phyloP scores from a whole-genome alignment of 2,797 vertebrate species.

The Hypotaenidia okinawae region DNA sequence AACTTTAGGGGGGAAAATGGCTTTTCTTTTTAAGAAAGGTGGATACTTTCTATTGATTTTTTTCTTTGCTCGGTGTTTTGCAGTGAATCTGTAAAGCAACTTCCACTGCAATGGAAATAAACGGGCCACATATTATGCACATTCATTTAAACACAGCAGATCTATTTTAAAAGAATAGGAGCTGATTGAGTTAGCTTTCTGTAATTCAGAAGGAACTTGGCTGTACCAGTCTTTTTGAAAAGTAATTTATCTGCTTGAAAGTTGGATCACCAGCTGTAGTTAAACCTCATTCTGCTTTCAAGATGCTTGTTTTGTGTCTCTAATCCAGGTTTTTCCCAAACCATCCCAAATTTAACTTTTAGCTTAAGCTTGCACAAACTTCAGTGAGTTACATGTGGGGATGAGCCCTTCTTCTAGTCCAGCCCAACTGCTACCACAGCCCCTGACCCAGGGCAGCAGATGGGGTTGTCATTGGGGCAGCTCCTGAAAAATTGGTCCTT shows the following conservation, averaged over 20 bases:
- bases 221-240: slow-evolving; percentile 34
- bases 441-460: background rate
- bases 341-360: background rate
- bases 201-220: slow-evolving; percentile 53
- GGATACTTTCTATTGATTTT: background rate
- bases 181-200: slow-evolving; percentile 65
- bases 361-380: background rate
- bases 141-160: slow-evolving; percentile 51
- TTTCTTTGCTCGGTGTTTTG: slow-evolving; percentile 32
- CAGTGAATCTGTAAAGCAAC: slow-evolving; percentile 34
- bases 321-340: background rate
- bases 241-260: slow-evolving; percentile 57
- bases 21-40: slow-evolving; percentile 43
- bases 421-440: rapidly evolving
- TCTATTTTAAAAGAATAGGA: slow-evolving; percentile 59
- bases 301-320: slow-evolving; percentile 18
- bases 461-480: background rate
- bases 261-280: slow-evolving; percentile 50
- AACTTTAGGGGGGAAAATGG: background rate
- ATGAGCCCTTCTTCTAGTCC: background rate
- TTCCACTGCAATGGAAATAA: slow-evolving; percentile 44
- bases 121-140: slow-evolving; percentile 50
- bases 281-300: slow-evolving; percentile 49
- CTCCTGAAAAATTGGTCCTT: rapidly evolving
- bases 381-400: background rate